Conservation (phyloP, 2,113 vertebrate species). For the Steatornis caripensis region DNA sequence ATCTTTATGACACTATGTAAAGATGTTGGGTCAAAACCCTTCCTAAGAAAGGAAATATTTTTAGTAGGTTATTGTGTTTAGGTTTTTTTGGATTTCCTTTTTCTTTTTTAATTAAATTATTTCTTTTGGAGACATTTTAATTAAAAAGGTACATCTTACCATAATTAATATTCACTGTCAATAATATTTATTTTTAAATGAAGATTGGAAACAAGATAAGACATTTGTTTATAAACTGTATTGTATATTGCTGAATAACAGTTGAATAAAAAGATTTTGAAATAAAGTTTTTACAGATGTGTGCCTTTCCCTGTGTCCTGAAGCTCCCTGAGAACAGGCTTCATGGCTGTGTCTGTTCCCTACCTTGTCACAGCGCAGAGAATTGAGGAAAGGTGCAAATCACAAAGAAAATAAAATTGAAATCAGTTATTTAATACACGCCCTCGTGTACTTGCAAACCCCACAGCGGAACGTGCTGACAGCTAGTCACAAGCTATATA, state of each 20-base stretch:
- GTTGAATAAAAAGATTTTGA: slow-evolving; percentile 89
- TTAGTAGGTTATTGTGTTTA: slow-evolving; percentile 78
- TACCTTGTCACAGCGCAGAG: background rate
- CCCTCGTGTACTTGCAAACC: too few relatives aligned
- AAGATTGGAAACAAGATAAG: slow-evolving; percentile 86
- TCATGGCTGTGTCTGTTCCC: background rate
- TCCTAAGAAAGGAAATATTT: slow-evolving; percentile 79
- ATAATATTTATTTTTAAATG: slow-evolving; percentile 97
- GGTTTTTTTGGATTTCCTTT: slow-evolving; percentile 58
- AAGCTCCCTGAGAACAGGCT: background rate
- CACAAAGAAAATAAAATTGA: background rate
- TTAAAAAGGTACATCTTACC: slow-evolving; percentile 81
- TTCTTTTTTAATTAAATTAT: slow-evolving; percentile 79
- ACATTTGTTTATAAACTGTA: slow-evolving; percentile 88
- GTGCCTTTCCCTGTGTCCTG: background rate
- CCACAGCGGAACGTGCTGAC: background rate
- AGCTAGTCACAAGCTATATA: background rate
- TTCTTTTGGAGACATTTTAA: slow-evolving; percentile 80
- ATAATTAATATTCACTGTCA: slow-evolving; percentile 86
- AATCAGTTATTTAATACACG: background rate
- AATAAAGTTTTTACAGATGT: slow-evolving; percentile 72
- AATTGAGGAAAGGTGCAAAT: background rate
- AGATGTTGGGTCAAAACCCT: slow-evolving; percentile 70
- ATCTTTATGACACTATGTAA: slow-evolving; percentile 73
- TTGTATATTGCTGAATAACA: slow-evolving; percentile 88